phyloP scores from a whole-genome alignment of 2,797 vertebrate genomes.

The Pantherophis vulpinus region DNA sequence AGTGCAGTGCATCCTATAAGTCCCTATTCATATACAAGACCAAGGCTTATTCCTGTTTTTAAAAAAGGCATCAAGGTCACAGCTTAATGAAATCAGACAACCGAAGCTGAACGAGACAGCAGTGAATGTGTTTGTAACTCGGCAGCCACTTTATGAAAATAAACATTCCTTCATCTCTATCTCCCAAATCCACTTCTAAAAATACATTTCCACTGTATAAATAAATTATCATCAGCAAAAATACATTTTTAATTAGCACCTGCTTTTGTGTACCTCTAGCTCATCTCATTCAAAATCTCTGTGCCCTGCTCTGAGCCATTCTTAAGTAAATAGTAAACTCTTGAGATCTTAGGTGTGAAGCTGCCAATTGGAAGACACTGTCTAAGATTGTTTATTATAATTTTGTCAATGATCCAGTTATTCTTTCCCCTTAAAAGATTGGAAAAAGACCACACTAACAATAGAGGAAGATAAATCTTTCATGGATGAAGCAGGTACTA shows the following conservation, averaged over 20 bases:
- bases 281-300: not conserved
- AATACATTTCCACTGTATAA: not conserved
- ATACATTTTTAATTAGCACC: not conserved
- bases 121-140: not conserved
- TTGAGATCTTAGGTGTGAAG: not conserved
- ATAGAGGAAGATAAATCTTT: not conserved
- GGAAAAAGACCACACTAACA: not conserved
- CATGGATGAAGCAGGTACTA: not conserved
- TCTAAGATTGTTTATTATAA: not conserved
- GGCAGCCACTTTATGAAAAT: not conserved
- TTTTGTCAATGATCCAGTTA: not conserved
- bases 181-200: not conserved
- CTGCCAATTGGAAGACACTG: not conserved
- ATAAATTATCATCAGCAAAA: not conserved
- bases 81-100: not conserved
- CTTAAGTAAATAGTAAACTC: not conserved
- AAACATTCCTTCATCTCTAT: not conserved
- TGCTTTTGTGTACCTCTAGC: not conserved
- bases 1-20: not conserved
- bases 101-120: not conserved
- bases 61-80: not conserved
- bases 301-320: not conserved
- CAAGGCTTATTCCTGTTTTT: not conserved
- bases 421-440: not conserved
- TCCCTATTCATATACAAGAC: not conserved